Conservation (phyloP, 1,140 invertebrate genomes). For the Trialeurodes vaporariorum region DNA sequence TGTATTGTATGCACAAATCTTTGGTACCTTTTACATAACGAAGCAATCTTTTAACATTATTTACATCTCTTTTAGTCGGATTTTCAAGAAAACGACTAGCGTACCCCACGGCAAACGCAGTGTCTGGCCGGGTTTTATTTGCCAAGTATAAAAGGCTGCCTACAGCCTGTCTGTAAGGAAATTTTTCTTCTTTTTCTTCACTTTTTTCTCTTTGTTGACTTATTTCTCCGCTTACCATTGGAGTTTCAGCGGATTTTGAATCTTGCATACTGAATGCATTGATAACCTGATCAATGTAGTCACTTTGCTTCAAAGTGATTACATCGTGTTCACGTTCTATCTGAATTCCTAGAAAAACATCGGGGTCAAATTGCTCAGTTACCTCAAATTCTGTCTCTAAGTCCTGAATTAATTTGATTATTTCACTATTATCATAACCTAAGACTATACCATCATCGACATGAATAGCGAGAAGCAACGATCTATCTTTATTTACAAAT, state of each 20-base stretch:
- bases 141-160: constrained; percentile 31
- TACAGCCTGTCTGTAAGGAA: constrained; percentile 25
- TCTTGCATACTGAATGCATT: constrained; percentile 25
- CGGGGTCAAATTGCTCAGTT: constrained; percentile 5
- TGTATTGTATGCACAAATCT: constrained; percentile 19
- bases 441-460: constrained; percentile 33
- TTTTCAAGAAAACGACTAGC: constrained; percentile 18
- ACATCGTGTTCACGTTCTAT: constrained; percentile 21
- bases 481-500: constrained; percentile 12
- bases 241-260: constrained; percentile 24
- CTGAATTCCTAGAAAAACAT: constrained; percentile 29
- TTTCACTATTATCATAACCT: constrained; percentile 15
- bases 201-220: constrained; percentile 12
- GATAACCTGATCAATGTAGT: too few relatives aligned
- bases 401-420: constrained; percentile 20
- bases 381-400: constrained; percentile 24
- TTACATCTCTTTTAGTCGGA: constrained; percentile 2
- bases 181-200: constrained; percentile 16
- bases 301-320: constrained; percentile 15
- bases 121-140: constrained; percentile 30
- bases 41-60: constrained; percentile 25
- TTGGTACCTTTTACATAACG: constrained; percentile 31
- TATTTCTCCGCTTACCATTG: constrained; percentile 13
- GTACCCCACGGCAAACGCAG: constrained; percentile 28
- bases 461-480: constrained; percentile 25